phyloP scores from a whole-genome alignment of 2,797 vertebrate species.

The Amblyopsis hoosieri region DNA sequence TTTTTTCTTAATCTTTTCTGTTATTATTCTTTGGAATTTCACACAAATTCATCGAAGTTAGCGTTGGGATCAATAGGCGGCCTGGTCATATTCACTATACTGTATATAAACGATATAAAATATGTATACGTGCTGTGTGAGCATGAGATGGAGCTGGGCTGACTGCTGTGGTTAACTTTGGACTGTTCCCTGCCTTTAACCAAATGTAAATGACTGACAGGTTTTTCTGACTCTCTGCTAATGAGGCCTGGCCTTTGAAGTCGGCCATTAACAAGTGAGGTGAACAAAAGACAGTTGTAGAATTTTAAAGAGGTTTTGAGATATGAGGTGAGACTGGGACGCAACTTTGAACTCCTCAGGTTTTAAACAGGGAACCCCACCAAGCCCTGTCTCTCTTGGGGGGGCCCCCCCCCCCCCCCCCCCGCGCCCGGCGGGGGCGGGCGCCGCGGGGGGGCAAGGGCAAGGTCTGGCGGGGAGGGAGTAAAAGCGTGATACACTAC shows the following conservation, averaged over 20 bases:
- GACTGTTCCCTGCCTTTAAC: slow-evolving; percentile 77
- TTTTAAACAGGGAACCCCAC: slow-evolving; percentile 39
- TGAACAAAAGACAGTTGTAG: slow-evolving; percentile 84
- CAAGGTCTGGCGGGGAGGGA: too few relatives aligned
- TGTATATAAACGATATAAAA: too few relatives aligned
- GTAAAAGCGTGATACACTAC: too few relatives aligned
- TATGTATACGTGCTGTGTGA: slow-evolving; percentile 36
- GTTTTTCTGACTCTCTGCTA: slow-evolving; percentile 85
- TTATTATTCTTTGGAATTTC: too few relatives aligned
- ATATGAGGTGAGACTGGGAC: slow-evolving; percentile 74
- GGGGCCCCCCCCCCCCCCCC: background rate
- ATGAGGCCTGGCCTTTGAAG: slow-evolving; percentile 85
- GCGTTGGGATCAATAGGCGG: too few relatives aligned
- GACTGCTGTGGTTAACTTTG: slow-evolving; percentile 72
- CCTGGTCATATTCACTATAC: too few relatives aligned
- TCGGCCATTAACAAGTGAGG: slow-evolving; percentile 83
- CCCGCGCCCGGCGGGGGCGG: too few relatives aligned
- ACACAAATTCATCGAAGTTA: too few relatives aligned
- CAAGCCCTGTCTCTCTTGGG: slow-evolving; percentile 27
- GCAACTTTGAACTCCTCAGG: slow-evolving; percentile 80
- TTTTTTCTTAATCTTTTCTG: too few relatives aligned
- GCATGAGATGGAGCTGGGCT: slow-evolving; percentile 69
- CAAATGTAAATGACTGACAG: slow-evolving; percentile 84
- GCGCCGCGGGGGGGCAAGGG: too few relatives aligned
- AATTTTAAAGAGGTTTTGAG: slow-evolving; percentile 83